Evolutionary conservation across 2,888 invertebrate genomes (phyloP).

Genomic region (Salpingus planirostris): DNA sequence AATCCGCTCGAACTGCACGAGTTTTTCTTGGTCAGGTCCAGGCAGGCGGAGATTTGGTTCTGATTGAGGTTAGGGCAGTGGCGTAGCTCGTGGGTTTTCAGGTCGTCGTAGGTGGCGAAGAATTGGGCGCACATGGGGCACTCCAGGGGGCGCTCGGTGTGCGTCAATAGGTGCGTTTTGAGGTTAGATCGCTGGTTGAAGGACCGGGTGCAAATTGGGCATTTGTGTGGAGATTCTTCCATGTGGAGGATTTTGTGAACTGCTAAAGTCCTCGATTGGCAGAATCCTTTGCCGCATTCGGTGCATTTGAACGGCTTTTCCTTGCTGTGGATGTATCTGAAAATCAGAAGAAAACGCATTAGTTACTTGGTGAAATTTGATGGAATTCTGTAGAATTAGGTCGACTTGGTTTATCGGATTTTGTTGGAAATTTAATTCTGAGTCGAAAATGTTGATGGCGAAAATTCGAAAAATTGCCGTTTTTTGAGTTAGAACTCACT

Average conservation of each 20-base stretch:
- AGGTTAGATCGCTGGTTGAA: slow-evolving; percentile 91
- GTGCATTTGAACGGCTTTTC: slow-evolving; percentile 97
- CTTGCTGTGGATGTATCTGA: slow-evolving; percentile 93
- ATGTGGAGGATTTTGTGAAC: slow-evolving; percentile 91
- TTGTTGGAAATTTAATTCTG: no score
- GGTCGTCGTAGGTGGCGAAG: slow-evolving; percentile 32
- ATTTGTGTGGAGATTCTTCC: slow-evolving; percentile 91
- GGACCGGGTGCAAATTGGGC: slow-evolving; percentile 77
- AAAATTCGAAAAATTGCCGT: no score
- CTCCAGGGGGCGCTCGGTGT: slow-evolving; percentile 55
- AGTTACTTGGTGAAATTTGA: no score
- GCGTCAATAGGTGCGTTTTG: slow-evolving; percentile 83
- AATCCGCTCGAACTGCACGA: no score
- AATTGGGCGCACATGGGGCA: slow-evolving; percentile 33
- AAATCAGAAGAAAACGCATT: not conserved
- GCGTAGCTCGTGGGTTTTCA: slow-evolving; percentile 33
- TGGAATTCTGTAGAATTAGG: no score
- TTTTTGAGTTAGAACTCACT: no score
- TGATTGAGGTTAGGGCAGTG: slow-evolving; percentile 18
- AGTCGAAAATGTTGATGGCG: no score
- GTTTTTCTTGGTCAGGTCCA: slow-evolving; percentile 33
- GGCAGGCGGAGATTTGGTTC: slow-evolving; percentile 20
- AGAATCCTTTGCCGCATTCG: slow-evolving; percentile 97
- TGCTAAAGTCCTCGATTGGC: slow-evolving; percentile 91
- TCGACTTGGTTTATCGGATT: no score